These are phyloP conservation scores for Chloroclysta siterata DNA, from an alignment of 2,888 invertebrate species.

Conservation along the genomic window DNA sequence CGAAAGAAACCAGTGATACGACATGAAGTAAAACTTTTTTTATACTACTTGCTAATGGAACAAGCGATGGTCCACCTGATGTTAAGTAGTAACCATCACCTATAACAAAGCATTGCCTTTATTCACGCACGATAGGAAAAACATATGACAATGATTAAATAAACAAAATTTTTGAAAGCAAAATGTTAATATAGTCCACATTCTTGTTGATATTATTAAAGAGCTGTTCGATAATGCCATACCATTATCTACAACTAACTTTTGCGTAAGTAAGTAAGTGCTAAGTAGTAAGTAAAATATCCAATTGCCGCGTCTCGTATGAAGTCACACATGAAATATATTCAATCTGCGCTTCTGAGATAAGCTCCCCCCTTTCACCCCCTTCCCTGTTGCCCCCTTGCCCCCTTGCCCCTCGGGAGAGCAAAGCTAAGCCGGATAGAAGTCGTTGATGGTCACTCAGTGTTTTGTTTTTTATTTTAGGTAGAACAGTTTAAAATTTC, in stretches of 20 bases:
- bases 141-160: too few relatives aligned
- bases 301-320: constrained; percentile 57
- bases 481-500: constrained; percentile 23
- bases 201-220: too few relatives aligned
- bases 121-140: too few relatives aligned
- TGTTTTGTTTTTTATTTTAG: constrained; percentile 48
- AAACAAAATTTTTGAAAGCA: too few relatives aligned
- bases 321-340: constrained; percentile 87
- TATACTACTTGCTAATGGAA: too few relatives aligned
- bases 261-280: too few relatives aligned
- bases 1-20: too few relatives aligned
- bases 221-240: background rate
- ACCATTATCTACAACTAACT: background rate
- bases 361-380: constrained; percentile 74
- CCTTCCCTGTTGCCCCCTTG: constrained; percentile 34
- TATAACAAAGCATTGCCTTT: too few relatives aligned
- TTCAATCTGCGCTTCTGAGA: constrained; percentile 88
- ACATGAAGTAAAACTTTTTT: too few relatives aligned
- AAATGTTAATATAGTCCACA: too few relatives aligned
- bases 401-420: constrained; percentile 38
- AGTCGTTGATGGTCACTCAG: constrained; percentile 67
- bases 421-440: constrained; percentile 62
- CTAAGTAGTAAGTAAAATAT: constrained; percentile 49
- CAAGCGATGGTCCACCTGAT: too few relatives aligned
- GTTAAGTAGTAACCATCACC: too few relatives aligned